A percentile compares a stretch with the other conserved stretches of the same genome.
Evolutionary conservation across 2,888 invertebrate genomes (phyloP).

Genomic region (Nowickia ferox): DNA sequence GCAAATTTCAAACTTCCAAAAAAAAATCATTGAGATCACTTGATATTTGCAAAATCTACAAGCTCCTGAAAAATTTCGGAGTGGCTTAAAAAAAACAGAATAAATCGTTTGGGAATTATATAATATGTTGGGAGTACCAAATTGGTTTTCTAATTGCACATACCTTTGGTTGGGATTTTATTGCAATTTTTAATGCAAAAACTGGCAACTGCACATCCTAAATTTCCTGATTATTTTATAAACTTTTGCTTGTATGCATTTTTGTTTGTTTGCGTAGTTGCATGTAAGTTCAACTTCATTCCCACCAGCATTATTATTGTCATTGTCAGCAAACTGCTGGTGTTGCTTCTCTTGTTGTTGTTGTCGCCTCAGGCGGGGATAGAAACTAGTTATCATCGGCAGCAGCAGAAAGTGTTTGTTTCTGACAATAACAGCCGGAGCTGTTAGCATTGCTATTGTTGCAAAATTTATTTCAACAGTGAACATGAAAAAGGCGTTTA

Average conservation of each 20-base stretch:
- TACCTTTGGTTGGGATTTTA: no score
- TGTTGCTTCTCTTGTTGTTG: slow-evolving; percentile 19
- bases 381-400: slow-evolving; percentile 13
- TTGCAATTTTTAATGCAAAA: neutral
- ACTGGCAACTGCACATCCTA: neutral
- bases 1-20: no score
- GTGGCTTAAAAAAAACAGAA: no score
- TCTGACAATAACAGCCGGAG: slow-evolving; percentile 53
- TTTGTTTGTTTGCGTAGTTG: neutral
- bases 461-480: slow-evolving; percentile 55
- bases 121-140: no score
- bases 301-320: slow-evolving; percentile 28
- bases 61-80: no score
- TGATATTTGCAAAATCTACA: no score
- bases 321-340: slow-evolving; percentile 33
- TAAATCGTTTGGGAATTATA: no score
- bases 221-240: neutral
- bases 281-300: slow-evolving; percentile 23
- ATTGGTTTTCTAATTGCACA: no score
- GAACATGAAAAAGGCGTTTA: slow-evolving; percentile 69
- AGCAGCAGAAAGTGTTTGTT: slow-evolving; percentile 50
- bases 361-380: neutral
- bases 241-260: neutral
- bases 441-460: slow-evolving; percentile 57
- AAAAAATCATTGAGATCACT: no score